Conservation (phyloP, 1,140 invertebrate genomes). For the Zophobas morio region DNA sequence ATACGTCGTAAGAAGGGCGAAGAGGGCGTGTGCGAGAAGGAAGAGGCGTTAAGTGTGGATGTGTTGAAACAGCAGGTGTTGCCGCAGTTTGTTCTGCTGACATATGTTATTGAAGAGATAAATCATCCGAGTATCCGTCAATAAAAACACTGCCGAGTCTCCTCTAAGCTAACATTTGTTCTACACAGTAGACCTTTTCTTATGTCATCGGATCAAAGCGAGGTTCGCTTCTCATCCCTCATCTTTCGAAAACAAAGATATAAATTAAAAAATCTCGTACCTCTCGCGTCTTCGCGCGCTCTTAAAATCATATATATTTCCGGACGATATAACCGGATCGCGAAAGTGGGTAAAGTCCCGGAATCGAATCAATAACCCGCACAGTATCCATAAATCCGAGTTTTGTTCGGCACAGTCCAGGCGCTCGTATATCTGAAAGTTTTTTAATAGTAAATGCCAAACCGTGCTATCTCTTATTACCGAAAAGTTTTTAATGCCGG, state of each 20-base stretch:
- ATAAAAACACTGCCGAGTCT: conserved; percentile 48
- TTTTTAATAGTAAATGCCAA: conserved; percentile 56
- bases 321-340: conserved; percentile 21
- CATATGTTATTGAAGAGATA: conserved; percentile 54
- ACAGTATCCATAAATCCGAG: conserved; percentile 54
- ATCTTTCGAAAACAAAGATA: conserved; percentile 17
- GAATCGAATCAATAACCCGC: conserved; percentile 53
- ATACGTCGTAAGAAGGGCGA: conserved; percentile 9
- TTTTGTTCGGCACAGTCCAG: conserved; percentile 50
- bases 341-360: conserved; percentile 50
- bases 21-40: neutral
- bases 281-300: neutral
- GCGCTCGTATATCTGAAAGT: conserved; percentile 53
- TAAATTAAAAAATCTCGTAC: conserved; percentile 24
- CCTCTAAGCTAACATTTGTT: conserved; percentile 49
- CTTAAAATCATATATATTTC: conserved; percentile 24
- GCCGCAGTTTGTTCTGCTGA: conserved; percentile 51
- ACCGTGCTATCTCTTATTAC: conserved; percentile 53
- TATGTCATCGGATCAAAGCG: conserved; percentile 23
- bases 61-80: conserved; percentile 52
- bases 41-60: conserved; percentile 50
- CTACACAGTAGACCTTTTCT: conserved; percentile 25
- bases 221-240: conserved; percentile 9
- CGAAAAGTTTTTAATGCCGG: conserved; percentile 48
- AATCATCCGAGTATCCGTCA: conserved; percentile 54